Evolutionary conservation across 2,113 vertebrate species (phyloP).

Genomic region (Aspiorhynchus laticeps): DNA sequence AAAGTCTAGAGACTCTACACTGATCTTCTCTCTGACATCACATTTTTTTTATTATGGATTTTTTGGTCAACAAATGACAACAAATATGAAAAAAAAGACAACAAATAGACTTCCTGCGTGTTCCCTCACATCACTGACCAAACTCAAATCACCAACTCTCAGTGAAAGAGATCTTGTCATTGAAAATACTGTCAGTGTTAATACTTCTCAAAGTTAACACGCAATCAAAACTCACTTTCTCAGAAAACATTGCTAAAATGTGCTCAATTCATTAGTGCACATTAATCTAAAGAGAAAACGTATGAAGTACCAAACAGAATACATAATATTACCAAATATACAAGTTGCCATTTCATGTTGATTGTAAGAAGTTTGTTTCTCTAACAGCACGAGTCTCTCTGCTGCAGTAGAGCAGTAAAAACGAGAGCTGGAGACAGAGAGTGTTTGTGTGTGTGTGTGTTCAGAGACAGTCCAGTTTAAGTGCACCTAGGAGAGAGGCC

Average conservation of each 20-base stretch:
- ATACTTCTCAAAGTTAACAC: not conserved
- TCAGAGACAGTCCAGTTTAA: constrained; percentile 70
- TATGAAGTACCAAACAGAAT: not conserved
- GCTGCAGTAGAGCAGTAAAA: not conserved
- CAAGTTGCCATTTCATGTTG: not conserved
- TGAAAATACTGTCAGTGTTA: not conserved
- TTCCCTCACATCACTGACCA: not conserved
- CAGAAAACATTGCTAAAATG: not conserved
- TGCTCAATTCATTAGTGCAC: not conserved
- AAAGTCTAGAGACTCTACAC: not conserved
- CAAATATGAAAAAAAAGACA: not conserved
- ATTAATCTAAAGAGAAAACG: not conserved
- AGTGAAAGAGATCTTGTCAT: not conserved
- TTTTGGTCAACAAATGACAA: not conserved
- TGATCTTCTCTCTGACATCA: not conserved
- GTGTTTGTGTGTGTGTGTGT: not conserved
- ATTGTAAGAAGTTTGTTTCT: not conserved
- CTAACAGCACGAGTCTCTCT: not conserved
- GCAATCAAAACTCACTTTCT: not conserved
- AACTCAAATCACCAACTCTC: not conserved
- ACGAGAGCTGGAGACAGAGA: not conserved
- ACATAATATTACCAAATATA: not conserved
- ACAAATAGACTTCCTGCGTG: not conserved
- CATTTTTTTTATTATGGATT: not conserved
- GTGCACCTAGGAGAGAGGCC: constrained; percentile 70